Conservation (phyloP, 2,888 invertebrate genomes). For the Strigamia transsilvanica region DNA sequence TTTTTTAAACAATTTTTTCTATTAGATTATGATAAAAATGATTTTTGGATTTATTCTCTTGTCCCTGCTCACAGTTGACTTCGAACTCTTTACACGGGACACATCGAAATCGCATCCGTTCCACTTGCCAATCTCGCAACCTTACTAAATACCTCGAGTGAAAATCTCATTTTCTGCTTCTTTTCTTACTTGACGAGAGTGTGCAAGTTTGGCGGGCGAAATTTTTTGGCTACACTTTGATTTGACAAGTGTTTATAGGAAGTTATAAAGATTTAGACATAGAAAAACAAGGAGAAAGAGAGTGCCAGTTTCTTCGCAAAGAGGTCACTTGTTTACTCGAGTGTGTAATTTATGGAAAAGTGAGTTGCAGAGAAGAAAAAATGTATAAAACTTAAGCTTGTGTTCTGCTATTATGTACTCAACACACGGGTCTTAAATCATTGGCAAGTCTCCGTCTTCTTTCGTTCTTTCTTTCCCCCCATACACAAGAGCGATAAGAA, state of each 20-base stretch:
- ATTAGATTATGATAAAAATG: neutral
- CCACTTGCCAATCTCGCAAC: constrained; percentile 43
- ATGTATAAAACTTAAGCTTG: constrained; percentile 32
- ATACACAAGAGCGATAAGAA: constrained; percentile 54
- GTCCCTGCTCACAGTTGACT: neutral
- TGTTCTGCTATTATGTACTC: constrained; percentile 46
- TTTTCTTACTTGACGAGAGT: neutral
- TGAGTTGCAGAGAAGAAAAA: constrained; percentile 39
- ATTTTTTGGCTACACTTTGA: neutral
- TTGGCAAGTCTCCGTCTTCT: constrained; percentile 52
- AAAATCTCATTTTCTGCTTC: constrained; percentile 15
- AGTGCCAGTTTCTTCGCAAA: constrained; percentile 30
- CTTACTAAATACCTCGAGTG: neutral
- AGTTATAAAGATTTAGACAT: constrained; percentile 26
- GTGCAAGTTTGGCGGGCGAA: neutral
- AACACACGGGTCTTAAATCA: constrained; percentile 55
- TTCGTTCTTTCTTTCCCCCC: neutral
- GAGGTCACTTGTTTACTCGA: constrained; percentile 30
- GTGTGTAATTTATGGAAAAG: constrained; percentile 30
- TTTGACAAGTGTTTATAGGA: constrained; percentile 30
- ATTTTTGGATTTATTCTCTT: neutral
- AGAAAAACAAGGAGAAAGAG: constrained; percentile 26
- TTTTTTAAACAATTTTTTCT: neutral
- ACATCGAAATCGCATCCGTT: constrained; percentile 38
- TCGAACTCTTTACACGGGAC: neutral